These are phyloP conservation scores for Rhombomys opimus DNA, from an alignment of 2,113 vertebrate species.

Conservation along the genomic window DNA sequence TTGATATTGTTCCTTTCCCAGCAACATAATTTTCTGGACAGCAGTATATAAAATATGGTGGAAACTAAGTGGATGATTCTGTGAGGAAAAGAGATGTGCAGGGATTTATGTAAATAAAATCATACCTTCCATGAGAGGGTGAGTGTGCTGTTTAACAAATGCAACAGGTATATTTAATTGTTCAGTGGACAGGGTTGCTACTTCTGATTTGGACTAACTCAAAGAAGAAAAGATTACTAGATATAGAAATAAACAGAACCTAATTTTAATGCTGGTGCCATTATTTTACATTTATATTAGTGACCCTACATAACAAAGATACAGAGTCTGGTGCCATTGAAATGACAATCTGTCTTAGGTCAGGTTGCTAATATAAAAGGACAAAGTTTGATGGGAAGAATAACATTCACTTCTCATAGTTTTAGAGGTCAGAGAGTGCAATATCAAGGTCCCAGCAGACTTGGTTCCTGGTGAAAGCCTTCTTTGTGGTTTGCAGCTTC, in stretches of 20 bases:
- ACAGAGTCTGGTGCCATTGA: not conserved
- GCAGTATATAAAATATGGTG: not conserved
- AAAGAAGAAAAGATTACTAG: not conserved
- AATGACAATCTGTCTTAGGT: not conserved
- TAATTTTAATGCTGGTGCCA: not conserved
- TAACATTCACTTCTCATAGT: not conserved
- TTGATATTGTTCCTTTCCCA: not conserved
- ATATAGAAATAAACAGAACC: not conserved
- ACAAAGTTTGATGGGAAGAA: not conserved
- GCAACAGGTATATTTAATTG: not conserved
- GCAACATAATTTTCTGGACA: not conserved
- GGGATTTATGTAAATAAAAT: not conserved
- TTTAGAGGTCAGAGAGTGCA: not conserved
- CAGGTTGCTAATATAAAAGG: too few species aligned
- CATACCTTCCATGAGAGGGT: not conserved
- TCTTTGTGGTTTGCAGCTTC: not conserved
- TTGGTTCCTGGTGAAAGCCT: not conserved
- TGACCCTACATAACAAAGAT: not conserved
- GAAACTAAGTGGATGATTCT: not conserved
- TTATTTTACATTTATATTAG: not conserved
- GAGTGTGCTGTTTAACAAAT: not conserved
- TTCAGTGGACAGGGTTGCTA: not conserved
- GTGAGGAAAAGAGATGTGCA: not conserved
- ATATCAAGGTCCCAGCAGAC: not conserved
- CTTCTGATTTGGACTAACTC: not conserved